These are phyloP conservation scores for Corvus cornix DNA, from an alignment of 2,113 vertebrate genomes.

Conservation along the genomic window DNA sequence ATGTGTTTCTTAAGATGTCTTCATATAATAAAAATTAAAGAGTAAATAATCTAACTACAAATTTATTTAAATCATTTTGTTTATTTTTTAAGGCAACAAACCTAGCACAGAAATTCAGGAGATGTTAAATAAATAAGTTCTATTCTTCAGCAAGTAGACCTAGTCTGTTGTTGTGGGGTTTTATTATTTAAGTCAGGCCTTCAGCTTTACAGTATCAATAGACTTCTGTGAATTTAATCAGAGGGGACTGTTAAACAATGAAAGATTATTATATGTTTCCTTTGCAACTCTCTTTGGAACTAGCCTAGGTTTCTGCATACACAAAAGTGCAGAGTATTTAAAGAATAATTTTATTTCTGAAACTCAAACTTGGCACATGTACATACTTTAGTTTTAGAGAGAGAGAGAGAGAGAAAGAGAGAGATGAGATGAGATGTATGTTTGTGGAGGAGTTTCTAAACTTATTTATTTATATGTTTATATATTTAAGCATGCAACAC, in stretches of 20 bases:
- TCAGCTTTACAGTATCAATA: not conserved
- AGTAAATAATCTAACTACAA: not conserved
- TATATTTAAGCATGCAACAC: not conserved
- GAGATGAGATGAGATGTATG: not conserved
- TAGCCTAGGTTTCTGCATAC: not conserved
- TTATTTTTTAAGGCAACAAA: not conserved
- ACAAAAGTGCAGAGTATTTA: not conserved
- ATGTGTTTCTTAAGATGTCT: not conserved
- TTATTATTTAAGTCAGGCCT: not conserved
- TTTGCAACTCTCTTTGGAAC: not conserved
- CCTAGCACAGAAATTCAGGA: not conserved
- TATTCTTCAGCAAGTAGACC: not conserved
- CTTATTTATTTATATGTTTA: not conserved
- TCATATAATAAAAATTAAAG: not conserved
- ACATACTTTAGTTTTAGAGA: not conserved
- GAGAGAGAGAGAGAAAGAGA: not conserved
- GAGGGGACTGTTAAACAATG: not conserved
- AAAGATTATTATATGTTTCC: not conserved
- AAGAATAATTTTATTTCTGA: conserved; percentile 10
- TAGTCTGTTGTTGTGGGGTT: not conserved
- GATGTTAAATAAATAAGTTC: not conserved
- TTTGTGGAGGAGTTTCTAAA: not conserved
- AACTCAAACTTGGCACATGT: not conserved
- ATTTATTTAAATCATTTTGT: not conserved
- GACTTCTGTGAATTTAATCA: not conserved